A percentile compares a stretch with the other conserved stretches of the same genome.
Conservation (phyloP, 37 sponge, comb jelly and placozoan species). For the Eunapius fragilis region DNA sequence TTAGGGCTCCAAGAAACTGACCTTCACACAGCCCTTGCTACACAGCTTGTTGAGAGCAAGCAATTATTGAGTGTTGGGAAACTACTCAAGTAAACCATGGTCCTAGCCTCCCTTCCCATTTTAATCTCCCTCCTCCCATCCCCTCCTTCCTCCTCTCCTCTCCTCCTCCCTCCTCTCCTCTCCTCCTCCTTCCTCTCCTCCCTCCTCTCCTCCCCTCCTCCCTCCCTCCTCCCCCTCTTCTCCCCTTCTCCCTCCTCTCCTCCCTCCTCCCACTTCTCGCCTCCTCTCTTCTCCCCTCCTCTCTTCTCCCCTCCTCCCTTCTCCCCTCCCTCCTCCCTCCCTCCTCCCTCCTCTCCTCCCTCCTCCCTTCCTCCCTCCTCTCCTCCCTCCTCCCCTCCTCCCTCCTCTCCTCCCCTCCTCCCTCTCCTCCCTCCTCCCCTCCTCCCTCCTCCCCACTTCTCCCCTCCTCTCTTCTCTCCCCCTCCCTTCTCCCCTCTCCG, state of each 20-base stretch:
- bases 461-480: neutral
- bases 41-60: neutral
- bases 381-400: neutral
- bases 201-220: neutral
- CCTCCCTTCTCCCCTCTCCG: neutral
- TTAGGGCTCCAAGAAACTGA: neutral
- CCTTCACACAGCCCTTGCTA: neutral
- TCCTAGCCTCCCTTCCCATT: too few relatives aligned
- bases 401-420: neutral
- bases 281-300: neutral
- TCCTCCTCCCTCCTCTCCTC: neutral
- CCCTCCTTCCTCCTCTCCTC: too few relatives aligned
- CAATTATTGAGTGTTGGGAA: neutral
- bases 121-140: too few relatives aligned
- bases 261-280: neutral
- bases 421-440: constrained; percentile 9
- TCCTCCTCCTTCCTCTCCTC: neutral
- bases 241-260: neutral
- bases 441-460: neutral
- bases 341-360: constrained; percentile 2
- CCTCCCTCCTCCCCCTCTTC: neutral
- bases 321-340: neutral
- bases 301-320: neutral
- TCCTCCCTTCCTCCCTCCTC: neutral
- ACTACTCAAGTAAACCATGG: neutral